Percentiles rank a stretch among this genome's conserved stretches.
Evolutionary conservation across 2,113 vertebrate species (phyloP).

Genomic region (Microcebus griseorufus): DNA sequence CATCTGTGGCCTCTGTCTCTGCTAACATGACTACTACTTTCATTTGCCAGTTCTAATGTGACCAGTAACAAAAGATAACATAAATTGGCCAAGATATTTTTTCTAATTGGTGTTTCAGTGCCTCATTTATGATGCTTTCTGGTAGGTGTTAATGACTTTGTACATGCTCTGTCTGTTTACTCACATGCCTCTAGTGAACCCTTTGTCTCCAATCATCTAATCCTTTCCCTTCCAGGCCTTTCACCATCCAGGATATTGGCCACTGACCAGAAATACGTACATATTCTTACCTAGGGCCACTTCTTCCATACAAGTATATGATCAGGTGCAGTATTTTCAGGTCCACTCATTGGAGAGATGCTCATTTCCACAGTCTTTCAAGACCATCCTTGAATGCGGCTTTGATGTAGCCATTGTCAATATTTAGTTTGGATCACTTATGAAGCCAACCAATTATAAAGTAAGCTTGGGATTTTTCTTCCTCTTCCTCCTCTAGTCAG

Average conservation of each 20-base stretch:
- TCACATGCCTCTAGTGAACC: not conserved
- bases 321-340: not conserved
- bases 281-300: not conserved
- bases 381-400: not conserved
- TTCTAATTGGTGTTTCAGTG: not conserved
- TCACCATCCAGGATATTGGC: not conserved
- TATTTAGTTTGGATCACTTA: not conserved
- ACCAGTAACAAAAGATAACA: not conserved
- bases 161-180: not conserved
- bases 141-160: not conserved
- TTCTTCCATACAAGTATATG: not conserved
- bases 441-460: not conserved
- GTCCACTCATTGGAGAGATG: not conserved
- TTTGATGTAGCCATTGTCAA: not conserved
- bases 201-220: not conserved
- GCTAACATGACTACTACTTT: not conserved
- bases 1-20: not conserved
- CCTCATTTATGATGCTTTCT: not conserved
- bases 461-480: not conserved
- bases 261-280: not conserved
- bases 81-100: not conserved
- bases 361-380: not conserved
- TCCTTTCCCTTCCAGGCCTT: not conserved
- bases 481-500: not conserved
- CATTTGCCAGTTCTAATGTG: not conserved